Base-by-base conservation (phyloP, 2,888 invertebrate genomes). In the Apamea crenata region DNA sequence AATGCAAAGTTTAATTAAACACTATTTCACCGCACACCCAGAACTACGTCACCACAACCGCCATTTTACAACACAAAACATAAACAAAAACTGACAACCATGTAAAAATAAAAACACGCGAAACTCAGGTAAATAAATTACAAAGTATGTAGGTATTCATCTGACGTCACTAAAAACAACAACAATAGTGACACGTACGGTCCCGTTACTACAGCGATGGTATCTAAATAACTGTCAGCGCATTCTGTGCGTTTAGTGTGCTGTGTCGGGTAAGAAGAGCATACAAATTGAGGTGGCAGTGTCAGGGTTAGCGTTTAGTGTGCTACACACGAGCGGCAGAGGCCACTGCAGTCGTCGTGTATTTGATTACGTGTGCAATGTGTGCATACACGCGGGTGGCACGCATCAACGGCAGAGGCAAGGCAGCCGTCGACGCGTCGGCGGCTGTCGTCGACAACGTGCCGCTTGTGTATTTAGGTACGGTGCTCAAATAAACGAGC, bases 221-320 rank as follows among this genome's bases (percentile, higher is more conserved):
- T 87, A 93, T 93, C 93, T 91, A 90, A 92, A 89, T 96, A 96
- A 96, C 96, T 96, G 96, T 96, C 94, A 90, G 86, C 93, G 88
- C 94, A 92, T 93, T 94, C 91, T 92, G 90, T 85, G 72, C 82
- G 87, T 91, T 61, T 56, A 69, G 29, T 44, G 25, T 71, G 29
- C 44, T 59, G 50, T 65, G 63, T 59, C n/a, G 67, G 25, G 25
- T 77, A 69, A 72, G 40, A 66, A 32, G 32, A 70, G 85, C 85
- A 86, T 86, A 86, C 86, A 66, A 87, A 86, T 82, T 67, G 36
- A 40, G 29, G 32, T 29, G 44, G 32, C 70, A 63, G 14, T n/a
- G 59, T 44, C 36, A 50, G 68, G 7, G 53, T 44, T 81, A 12
- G n/a, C 18, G 29, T n/a, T 47, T 12, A 44, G 44, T 12, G 47